Conservation (phyloP, 2,797 vertebrate genomes). For the Chelidonichthys spinosus region DNA sequence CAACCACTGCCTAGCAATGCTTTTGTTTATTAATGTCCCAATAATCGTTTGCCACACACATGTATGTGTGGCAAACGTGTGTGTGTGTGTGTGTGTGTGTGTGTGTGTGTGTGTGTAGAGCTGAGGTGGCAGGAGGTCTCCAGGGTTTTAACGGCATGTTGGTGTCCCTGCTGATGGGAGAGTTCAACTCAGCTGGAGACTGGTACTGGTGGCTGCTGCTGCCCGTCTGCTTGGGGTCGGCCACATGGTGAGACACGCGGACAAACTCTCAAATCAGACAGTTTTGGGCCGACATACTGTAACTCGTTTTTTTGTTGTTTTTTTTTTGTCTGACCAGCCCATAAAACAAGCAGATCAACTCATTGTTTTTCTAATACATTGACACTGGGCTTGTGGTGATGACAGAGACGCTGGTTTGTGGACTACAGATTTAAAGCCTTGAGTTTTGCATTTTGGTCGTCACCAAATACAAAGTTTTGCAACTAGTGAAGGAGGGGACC, state of each 20-base stretch:
- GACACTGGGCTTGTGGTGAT: too few species aligned
- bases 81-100: conserved; percentile 29
- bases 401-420: too few species aligned
- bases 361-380: too few species aligned
- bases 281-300: too few species aligned
- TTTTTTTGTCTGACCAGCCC: too few species aligned
- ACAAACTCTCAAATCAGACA: not conserved
- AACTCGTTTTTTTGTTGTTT: too few species aligned
- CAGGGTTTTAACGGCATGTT: conserved; percentile 84
- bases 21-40: conserved; percentile 6
- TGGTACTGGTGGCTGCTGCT: conserved; percentile 86
- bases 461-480: too few species aligned
- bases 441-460: too few species aligned
- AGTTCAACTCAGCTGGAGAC: conserved; percentile 80
- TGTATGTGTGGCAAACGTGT: conserved; percentile 26
- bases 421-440: too few species aligned
- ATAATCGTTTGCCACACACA: conserved; percentile 6
- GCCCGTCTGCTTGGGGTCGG: conserved; percentile 76
- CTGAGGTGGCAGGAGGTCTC: conserved; percentile 72
- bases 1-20: not conserved
- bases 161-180: conserved; percentile 83
- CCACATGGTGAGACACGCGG: conserved; percentile 69
- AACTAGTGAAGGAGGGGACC: too few species aligned
- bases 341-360: too few species aligned
- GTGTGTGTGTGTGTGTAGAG: conserved; percentile 60